Evolutionary conservation across 2,113 vertebrate genomes (phyloP).

Genomic region (Choloepus hoffmanni): DNA sequence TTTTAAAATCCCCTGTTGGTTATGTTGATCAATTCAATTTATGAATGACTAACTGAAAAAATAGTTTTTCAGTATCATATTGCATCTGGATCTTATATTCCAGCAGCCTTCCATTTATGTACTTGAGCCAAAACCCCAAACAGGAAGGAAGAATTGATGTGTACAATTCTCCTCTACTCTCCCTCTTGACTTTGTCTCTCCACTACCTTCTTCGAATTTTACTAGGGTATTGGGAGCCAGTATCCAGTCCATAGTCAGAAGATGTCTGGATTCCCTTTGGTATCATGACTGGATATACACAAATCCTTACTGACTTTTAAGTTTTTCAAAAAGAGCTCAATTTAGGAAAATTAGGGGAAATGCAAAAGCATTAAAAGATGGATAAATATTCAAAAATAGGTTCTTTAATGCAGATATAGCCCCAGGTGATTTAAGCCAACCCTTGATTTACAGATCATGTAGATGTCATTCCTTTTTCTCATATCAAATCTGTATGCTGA

Average conservation of each 20-base stretch:
- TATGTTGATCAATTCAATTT: conserved; percentile 28
- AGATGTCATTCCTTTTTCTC: neutral
- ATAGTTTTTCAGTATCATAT: conserved; percentile 26
- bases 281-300: neutral
- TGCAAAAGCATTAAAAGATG: conserved; percentile 12
- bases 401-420: neutral
- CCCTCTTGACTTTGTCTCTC: neutral
- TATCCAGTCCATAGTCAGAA: neutral
- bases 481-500: neutral
- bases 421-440: neutral
- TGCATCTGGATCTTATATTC: conserved; percentile 19
- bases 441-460: neutral
- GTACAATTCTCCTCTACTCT: neutral
- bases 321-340: conserved; percentile 18
- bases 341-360: neutral
- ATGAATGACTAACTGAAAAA: conserved; percentile 32
- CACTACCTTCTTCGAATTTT: conserved; percentile 44
- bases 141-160: conserved; percentile 18
- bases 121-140: neutral
- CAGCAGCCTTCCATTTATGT: neutral
- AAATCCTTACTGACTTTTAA: neutral
- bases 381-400: neutral
- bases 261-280: neutral
- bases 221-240: neutral
- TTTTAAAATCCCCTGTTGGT: neutral